phyloP scores from a whole-genome alignment of 2,113 vertebrate species.

The Pipra filicauda region DNA sequence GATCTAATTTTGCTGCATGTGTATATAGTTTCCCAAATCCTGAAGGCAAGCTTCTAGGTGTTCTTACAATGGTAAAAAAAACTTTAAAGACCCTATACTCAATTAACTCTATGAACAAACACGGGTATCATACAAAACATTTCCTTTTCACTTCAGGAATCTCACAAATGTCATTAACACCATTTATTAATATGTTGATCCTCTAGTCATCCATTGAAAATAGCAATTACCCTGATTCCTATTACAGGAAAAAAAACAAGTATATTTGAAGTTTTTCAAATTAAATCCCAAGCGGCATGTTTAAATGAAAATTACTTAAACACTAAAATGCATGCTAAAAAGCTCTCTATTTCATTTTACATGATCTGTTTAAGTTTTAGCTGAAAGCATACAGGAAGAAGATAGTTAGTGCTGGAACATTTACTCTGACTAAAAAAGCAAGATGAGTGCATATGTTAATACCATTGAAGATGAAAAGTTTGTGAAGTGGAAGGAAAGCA shows the following conservation, averaged over 20 bases:
- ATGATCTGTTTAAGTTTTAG: neutral
- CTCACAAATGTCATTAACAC: neutral
- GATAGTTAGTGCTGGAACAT: conserved; percentile 21
- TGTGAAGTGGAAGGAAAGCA: conserved; percentile 31
- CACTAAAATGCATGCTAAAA: neutral
- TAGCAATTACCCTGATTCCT: neutral
- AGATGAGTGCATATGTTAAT: conserved; percentile 7
- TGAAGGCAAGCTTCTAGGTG: neutral
- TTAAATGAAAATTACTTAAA: neutral
- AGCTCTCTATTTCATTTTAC: neutral
- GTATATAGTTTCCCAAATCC: neutral
- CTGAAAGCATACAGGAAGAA: neutral
- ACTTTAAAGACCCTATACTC: neutral
- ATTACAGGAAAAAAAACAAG: neutral
- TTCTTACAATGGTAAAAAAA: neutral
- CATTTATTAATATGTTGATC: neutral
- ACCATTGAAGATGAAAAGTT: neutral
- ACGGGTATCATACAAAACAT: neutral
- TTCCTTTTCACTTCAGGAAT: neutral
- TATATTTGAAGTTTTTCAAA: neutral
- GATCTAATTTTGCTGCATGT: neutral
- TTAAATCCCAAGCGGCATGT: neutral
- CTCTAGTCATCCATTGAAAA: neutral
- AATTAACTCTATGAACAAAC: accelerated
- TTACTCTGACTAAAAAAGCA: neutral